Conservation (phyloP, 2,888 invertebrate species). For the Cyrtodaria siliqua region DNA sequence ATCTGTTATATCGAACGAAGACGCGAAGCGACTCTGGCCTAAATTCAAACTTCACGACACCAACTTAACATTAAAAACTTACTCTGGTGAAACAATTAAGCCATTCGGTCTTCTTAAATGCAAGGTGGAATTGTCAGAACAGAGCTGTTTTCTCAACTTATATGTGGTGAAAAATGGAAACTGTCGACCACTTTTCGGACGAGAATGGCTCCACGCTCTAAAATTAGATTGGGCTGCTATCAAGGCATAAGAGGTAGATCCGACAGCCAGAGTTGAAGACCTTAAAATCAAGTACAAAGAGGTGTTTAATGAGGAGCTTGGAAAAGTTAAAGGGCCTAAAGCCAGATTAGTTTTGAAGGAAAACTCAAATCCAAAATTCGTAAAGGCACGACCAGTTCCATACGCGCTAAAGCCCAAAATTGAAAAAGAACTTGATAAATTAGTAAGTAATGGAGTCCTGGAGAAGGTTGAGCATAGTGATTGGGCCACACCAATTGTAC, state of each 20-base stretch:
- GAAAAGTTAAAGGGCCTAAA: conserved; percentile 14
- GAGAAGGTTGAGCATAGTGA: conserved; percentile 44
- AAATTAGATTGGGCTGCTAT: conserved; percentile 39
- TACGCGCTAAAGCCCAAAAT: conserved; percentile 47
- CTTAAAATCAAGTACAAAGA: conserved; percentile 23
- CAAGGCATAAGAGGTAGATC: conserved; percentile 16
- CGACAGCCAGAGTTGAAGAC: conserved; percentile 1
- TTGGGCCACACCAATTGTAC: conserved; percentile 68
- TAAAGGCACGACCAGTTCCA: conserved; percentile 41
- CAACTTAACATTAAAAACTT: conserved; percentile 39
- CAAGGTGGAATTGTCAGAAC: conserved; percentile 27
- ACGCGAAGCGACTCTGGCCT: conserved; percentile 18
- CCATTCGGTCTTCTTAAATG: conserved; percentile 26
- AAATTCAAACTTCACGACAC: conserved; percentile 16
- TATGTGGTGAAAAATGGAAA: conserved; percentile 43
- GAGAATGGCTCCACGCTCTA: conserved; percentile 48
- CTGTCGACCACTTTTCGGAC: conserved; percentile 50
- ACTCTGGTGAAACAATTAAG: conserved; percentile 36
- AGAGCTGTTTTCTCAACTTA: conserved; percentile 22
- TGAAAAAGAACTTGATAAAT: conserved; percentile 37
- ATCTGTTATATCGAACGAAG: conserved; percentile 42
- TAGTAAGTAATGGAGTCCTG: conserved; percentile 24
- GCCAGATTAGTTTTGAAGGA: conserved; percentile 19
- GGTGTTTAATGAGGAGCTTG: conserved; percentile 16
- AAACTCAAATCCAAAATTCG: conserved; percentile 31